Percentiles rank a stretch among this genome's conserved stretches.
These are phyloP conservation scores for Achlya flavicornis DNA, from an alignment of 2,888 invertebrate genomes.

Conservation along the genomic window DNA sequence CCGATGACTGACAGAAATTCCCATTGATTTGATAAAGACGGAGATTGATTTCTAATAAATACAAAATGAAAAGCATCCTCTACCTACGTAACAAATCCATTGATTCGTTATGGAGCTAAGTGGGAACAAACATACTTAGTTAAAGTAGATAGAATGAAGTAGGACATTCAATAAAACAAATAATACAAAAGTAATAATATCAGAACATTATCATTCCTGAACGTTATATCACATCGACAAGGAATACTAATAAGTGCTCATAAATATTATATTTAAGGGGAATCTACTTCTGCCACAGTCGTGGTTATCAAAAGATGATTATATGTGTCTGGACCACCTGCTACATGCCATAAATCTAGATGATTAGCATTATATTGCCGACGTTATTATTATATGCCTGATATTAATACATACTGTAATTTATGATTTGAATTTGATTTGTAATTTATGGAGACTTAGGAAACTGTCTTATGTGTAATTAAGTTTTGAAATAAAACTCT, in stretches of 20 bases:
- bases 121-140: too few relatives aligned
- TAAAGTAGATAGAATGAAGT: too few relatives aligned
- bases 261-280: slow-evolving; percentile 13
- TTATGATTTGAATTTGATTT: slow-evolving; percentile 11
- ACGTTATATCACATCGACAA: slow-evolving; percentile 1
- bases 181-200: not conserved
- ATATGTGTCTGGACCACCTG: slow-evolving; percentile 32
- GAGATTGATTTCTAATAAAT: not conserved
- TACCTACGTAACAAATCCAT: too few relatives aligned
- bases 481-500: not conserved
- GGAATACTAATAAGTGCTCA: slow-evolving; percentile 11
- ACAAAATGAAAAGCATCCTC: too few relatives aligned
- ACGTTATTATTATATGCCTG: slow-evolving; percentile 24
- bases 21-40: not conserved
- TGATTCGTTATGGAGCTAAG: too few relatives aligned
- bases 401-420: slow-evolving; percentile 12
- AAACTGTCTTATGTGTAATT: not conserved
- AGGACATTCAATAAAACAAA: not conserved
- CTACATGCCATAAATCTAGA: slow-evolving; percentile 28
- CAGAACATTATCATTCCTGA: not conserved
- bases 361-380: slow-evolving; percentile 27
- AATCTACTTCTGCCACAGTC: slow-evolving; percentile 14
- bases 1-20: not conserved
- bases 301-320: slow-evolving; percentile 32
- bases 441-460: not conserved